Percentiles rank a stretch among this genome's conserved stretches.
phyloP scores from a whole-genome alignment of 1,140 invertebrate genomes.

The Diprion similis region DNA sequence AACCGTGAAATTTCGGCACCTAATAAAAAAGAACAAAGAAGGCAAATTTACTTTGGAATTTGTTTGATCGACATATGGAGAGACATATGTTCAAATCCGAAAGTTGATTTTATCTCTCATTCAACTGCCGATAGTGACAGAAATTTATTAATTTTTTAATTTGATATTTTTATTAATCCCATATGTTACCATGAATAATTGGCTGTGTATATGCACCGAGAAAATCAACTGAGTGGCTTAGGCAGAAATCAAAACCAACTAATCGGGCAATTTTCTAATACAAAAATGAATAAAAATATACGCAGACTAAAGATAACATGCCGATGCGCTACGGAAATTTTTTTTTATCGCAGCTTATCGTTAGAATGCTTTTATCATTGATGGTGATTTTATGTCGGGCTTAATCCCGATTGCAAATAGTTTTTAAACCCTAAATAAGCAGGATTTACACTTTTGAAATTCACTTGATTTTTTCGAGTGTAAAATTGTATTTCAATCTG shows the following conservation, averaged over 20 bases:
- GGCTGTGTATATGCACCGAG: too few relatives aligned
- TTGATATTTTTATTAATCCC: not conserved
- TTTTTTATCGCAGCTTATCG: not conserved
- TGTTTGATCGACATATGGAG: not conserved
- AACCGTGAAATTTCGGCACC: too few relatives aligned
- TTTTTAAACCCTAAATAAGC: too few relatives aligned
- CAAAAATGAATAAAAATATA: too few relatives aligned
- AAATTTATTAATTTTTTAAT: not conserved
- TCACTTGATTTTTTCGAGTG: too few relatives aligned
- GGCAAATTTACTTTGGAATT: not conserved
- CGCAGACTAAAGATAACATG: too few relatives aligned
- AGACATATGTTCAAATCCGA: not conserved
- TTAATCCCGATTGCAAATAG: too few relatives aligned
- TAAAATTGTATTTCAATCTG: too few relatives aligned
- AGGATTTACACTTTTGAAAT: too few relatives aligned
- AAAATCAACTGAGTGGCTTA: too few relatives aligned
- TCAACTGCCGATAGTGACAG: not conserved
- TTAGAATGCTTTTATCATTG: not conserved
- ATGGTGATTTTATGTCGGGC: not conserved
- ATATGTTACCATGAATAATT: too few relatives aligned
- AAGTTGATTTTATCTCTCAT: not conserved
- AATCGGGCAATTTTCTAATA: not conserved
- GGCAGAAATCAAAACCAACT: not conserved
- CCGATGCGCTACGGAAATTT: not conserved
- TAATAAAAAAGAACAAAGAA: too few relatives aligned